A percentile compares a stretch with the other conserved stretches of the same genome.
Evolutionary conservation across 1,140 invertebrate genomes (phyloP).

Genomic region (Ostrea denselamellosa): DNA sequence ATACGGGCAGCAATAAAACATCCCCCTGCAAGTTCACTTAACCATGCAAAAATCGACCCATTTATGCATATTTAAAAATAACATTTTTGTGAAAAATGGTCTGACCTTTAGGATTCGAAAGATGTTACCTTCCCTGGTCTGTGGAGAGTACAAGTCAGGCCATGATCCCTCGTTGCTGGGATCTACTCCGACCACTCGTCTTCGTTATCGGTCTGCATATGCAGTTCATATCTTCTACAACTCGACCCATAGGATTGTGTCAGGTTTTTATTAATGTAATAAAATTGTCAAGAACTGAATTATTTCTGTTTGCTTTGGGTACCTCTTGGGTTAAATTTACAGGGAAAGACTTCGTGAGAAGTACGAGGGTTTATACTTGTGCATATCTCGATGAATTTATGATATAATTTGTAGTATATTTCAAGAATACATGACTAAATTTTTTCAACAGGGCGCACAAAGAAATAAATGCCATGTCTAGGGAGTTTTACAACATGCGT

Average conservation of each 20-base stretch:
- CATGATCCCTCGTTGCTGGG: background rate
- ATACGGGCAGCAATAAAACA: background rate
- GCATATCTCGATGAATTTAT: constrained; percentile 10
- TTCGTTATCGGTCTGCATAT: background rate
- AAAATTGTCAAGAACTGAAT: constrained; percentile 36
- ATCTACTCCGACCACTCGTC: background rate
- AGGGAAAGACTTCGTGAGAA: background rate
- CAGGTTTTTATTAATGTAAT: constrained; percentile 38
- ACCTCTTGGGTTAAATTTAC: constrained; percentile 35
- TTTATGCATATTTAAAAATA: background rate
- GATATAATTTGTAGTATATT: background rate
- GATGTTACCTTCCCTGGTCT: background rate
- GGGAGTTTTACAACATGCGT: background rate
- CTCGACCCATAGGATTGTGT: background rate
- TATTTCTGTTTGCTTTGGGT: constrained; percentile 17
- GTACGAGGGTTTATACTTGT: background rate
- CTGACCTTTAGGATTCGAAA: background rate
- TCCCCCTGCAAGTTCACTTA: background rate
- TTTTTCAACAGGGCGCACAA: background rate
- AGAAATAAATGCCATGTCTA: background rate
- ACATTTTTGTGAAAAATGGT: background rate
- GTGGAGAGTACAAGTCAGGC: background rate
- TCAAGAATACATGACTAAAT: background rate
- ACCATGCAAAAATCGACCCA: background rate
- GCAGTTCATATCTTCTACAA: background rate